These are phyloP conservation scores for Scomber scombrus DNA, from an alignment of 2,113 vertebrate species.

Conservation along the genomic window DNA sequence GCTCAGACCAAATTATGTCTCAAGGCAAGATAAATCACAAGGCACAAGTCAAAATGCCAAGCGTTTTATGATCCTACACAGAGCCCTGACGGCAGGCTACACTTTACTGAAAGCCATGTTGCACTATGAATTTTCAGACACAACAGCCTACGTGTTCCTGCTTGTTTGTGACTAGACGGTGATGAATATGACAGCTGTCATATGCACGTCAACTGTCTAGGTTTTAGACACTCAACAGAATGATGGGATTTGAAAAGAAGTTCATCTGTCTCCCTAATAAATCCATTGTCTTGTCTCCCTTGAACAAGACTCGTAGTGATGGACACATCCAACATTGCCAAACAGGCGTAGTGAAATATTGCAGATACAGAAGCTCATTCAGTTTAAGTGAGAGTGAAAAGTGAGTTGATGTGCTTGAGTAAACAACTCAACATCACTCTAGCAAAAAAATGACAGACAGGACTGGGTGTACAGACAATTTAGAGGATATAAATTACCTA, in stretches of 20 bases:
- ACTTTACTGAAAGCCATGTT: slow-evolving; percentile 69
- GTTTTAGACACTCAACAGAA: slow-evolving; percentile 74
- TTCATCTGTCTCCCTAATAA: slow-evolving; percentile 84
- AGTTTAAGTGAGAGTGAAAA: slow-evolving; percentile 82
- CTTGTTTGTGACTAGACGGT: slow-evolving; percentile 74
- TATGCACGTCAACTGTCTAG: slow-evolving; percentile 76
- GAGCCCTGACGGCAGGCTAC: slow-evolving; percentile 69
- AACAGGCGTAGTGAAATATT: slow-evolving; percentile 68
- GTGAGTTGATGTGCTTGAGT: slow-evolving; percentile 82
- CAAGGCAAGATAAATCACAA: slow-evolving; percentile 80
- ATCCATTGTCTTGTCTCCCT: slow-evolving; percentile 81
- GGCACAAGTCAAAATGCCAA: slow-evolving; percentile 78
- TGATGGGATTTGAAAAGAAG: slow-evolving; percentile 81
- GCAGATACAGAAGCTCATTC: slow-evolving; percentile 75
- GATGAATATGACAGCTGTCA: slow-evolving; percentile 83
- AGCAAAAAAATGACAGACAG: slow-evolving; percentile 74
- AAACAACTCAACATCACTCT: slow-evolving; percentile 81
- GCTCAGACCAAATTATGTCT: slow-evolving; percentile 81
- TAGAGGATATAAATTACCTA: slow-evolving; percentile 79
- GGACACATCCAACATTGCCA: slow-evolving; percentile 77
- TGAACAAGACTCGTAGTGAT: slow-evolving; percentile 73
- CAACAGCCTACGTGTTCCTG: slow-evolving; percentile 61
- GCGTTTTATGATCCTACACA: slow-evolving; percentile 75
- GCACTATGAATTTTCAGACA: slow-evolving; percentile 70
- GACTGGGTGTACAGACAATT: slow-evolving; percentile 74